Evolutionary conservation across 2,113 vertebrate species (phyloP), one percentile per base, ranked within the genome.

Genomic region (Cranoglanis bouderius): DNA sequence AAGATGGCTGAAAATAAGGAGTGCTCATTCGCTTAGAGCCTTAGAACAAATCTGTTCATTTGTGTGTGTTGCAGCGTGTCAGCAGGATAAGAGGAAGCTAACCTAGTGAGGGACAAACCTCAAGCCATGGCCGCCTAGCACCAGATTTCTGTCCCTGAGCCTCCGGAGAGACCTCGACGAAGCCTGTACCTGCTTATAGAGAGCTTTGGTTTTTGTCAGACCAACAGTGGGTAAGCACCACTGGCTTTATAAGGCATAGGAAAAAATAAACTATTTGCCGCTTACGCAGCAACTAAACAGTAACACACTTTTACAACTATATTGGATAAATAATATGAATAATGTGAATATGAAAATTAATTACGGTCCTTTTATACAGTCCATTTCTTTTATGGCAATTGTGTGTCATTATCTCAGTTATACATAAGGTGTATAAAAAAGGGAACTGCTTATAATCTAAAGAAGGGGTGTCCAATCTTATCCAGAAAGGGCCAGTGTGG

Each of bases 41-140:
- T 77, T 72, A 82, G 82, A 77, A 82, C 49, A 89, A 85, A 89
- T 70, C 83, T 89, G 87, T 87, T 87, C 78, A 90, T 89, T 87
- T 85, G 24, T 85, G 72, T 85, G 72, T 85, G 57, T 89, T 91
- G 59, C 88, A 85, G 85, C 65, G 43, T 53, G 88, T 89, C 61
- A 59, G 49, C 46, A 46, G 63, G 40, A 85, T 85, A 78, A 83
- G 59, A 59, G 38, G 70, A 84, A 72, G 32, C 24, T 29, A 78
- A 40, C 32, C 14, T 84, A 77, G 67, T 59, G 61, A 63, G 53
- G 49, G 46, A 81, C 29, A 26, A 57, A 29, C 4, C 46, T 40
- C 14, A 67, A 67, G 88, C 46, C 51, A 85, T 88, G 82, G 40
- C 32, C 55, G 82, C 59, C 18, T 78, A 89, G 35, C 72, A 85